Evolutionary conservation across 2,797 vertebrate genomes (phyloP).

Genomic region (Typhlichthys subterraneus): DNA sequence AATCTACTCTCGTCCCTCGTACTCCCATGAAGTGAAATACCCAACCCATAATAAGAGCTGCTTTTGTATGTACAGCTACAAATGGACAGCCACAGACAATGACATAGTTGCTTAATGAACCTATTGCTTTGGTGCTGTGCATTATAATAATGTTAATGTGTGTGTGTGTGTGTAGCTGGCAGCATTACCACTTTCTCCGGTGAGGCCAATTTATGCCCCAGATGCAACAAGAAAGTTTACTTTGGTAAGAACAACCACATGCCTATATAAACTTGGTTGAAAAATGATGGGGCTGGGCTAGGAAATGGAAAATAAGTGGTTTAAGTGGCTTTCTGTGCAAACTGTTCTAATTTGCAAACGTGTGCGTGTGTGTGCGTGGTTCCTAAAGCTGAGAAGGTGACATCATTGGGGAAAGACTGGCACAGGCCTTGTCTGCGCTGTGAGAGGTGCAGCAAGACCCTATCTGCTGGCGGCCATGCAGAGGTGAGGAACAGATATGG

Average conservation of each 20-base stretch:
- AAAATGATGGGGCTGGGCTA: neutral
- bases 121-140: neutral
- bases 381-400: constrained; percentile 93
- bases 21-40: too few species aligned
- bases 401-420: constrained; percentile 98
- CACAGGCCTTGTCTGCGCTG: constrained; percentile 97
- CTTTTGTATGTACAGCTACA: too few species aligned
- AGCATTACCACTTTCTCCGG: constrained; percentile 95
- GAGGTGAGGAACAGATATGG: constrained; percentile 81
- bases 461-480: constrained; percentile 90
- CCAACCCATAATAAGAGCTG: too few species aligned
- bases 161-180: constrained; percentile 77
- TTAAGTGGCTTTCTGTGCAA: constrained; percentile 11
- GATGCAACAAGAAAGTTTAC: constrained; percentile 95
- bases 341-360: neutral
- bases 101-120: constrained; percentile 5
- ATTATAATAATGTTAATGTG: neutral
- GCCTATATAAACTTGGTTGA: neutral
- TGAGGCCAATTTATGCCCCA: constrained; percentile 92
- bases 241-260: constrained; percentile 84
- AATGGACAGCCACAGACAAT: too few species aligned
- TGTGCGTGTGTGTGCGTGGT: constrained; percentile 13
- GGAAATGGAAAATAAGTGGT: constrained; percentile 25
- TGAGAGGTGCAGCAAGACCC: constrained; percentile 93
- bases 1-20: too few species aligned